A percentile compares a stretch with the other conserved stretches of the same genome.
phyloP scores from a whole-genome alignment of 2,797 vertebrate species.

The Melopsittacus undulatus region DNA sequence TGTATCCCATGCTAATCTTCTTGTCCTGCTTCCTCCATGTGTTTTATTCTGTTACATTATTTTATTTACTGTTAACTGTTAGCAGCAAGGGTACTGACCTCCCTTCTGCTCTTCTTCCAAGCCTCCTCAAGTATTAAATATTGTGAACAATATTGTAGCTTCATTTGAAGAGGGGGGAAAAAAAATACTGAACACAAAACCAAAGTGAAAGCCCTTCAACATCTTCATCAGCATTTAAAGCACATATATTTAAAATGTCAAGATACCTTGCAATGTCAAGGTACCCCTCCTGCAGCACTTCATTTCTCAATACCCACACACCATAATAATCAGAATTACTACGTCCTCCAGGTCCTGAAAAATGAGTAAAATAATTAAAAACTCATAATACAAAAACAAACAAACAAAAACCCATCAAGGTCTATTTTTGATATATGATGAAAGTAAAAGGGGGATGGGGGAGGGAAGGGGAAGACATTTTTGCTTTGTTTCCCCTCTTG shows the following conservation, averaged over 20 bases:
- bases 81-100: neutral
- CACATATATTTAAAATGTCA: neutral
- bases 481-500: neutral
- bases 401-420: neutral
- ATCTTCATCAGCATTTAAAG: neutral
- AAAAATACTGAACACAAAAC: neutral
- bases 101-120: neutral
- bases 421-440: neutral
- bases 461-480: rapidly evolving
- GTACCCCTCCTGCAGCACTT: neutral
- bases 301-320: neutral
- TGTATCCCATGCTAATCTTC: neutral
- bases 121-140: neutral
- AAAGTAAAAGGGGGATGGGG: neutral
- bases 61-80: neutral
- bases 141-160: neutral
- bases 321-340: neutral
- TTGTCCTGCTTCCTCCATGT: neutral
- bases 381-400: rapidly evolving
- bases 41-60: neutral
- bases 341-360: neutral
- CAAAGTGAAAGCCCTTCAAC: neutral
- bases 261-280: neutral
- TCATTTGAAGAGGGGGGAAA: neutral
- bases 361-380: neutral